Conservation (phyloP, 2,797 vertebrate genomes). For the Leptodactylus fallax region DNA sequence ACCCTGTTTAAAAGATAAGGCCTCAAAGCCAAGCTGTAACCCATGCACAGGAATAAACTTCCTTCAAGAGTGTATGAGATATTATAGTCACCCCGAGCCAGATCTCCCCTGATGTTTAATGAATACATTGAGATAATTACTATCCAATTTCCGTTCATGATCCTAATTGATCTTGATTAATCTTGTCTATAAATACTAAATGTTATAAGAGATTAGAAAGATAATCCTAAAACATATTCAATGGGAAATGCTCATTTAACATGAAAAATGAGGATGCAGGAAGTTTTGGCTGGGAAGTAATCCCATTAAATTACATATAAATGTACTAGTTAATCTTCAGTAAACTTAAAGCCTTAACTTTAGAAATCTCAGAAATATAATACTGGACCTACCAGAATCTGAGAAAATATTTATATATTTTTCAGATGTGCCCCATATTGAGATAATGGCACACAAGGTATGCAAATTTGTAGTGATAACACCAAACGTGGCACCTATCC, state of each 20-base stretch:
- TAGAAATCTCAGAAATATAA: not conserved
- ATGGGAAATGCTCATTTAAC: not conserved
- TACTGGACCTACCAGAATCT: not conserved
- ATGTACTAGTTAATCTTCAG: not conserved
- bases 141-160: constrained; percentile 4
- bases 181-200: not conserved
- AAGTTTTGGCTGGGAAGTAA: constrained; percentile 4
- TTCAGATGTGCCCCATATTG: no score
- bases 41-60: no score
- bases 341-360: not conserved
- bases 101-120: not conserved
- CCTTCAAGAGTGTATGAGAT: not conserved
- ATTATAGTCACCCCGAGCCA: not conserved
- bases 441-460: no score
- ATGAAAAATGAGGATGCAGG: constrained; percentile 2
- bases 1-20: not conserved
- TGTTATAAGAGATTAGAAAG: not conserved
- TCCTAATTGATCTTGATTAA: constrained; percentile 4
- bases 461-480: no score
- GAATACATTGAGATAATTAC: not conserved
- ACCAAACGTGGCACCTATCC: no score
- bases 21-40: no score
- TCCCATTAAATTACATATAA: constrained; percentile 5
- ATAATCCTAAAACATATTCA: not conserved
- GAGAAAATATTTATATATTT: not conserved